Conservation (phyloP, 2,797 vertebrate species). For the Gymnoscopelus microlampas region DNA sequence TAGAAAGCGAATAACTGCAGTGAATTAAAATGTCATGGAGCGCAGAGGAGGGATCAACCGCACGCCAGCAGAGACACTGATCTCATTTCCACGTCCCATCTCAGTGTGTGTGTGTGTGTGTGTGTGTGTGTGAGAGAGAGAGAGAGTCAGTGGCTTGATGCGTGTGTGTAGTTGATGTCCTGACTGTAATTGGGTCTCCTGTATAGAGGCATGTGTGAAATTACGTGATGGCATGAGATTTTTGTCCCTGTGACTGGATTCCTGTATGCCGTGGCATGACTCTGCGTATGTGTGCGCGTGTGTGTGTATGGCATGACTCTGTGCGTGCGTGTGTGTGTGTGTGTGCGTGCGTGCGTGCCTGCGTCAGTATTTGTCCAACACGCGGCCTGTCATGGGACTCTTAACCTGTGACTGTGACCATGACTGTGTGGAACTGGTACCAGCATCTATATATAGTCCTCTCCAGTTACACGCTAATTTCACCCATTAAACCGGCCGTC, state of each 20-base stretch:
- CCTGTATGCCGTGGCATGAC: background rate
- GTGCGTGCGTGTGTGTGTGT: background rate
- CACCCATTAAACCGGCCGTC: background rate
- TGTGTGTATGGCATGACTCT: background rate
- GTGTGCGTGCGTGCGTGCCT: slow-evolving; percentile 7
- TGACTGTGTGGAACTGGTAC: slow-evolving; percentile 29
- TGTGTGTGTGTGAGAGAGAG: slow-evolving; percentile 12
- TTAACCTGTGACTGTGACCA: slow-evolving; percentile 71
- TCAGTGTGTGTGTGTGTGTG: slow-evolving; percentile 10
- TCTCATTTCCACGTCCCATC: slow-evolving; percentile 41
- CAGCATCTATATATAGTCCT: slow-evolving; percentile 29
- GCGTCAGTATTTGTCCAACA: slow-evolving; percentile 39
- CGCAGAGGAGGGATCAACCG: slow-evolving; percentile 60
- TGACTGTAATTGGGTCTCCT: slow-evolving; percentile 17
- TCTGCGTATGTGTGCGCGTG: background rate
- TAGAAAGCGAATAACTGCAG: slow-evolving; percentile 69
- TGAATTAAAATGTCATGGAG: slow-evolving; percentile 78
- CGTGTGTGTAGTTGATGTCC: background rate
- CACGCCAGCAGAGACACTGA: slow-evolving; percentile 65
- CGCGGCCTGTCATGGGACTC: slow-evolving; percentile 68
- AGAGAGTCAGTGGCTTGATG: background rate
- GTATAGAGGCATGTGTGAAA: slow-evolving; percentile 34
- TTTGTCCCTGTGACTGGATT: slow-evolving; percentile 5
- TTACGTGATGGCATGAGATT: slow-evolving; percentile 28
- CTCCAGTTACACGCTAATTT: slow-evolving; percentile 28